These are phyloP conservation scores for Gobio gobio DNA, from an alignment of 2,113 vertebrate species.

Conservation along the genomic window DNA sequence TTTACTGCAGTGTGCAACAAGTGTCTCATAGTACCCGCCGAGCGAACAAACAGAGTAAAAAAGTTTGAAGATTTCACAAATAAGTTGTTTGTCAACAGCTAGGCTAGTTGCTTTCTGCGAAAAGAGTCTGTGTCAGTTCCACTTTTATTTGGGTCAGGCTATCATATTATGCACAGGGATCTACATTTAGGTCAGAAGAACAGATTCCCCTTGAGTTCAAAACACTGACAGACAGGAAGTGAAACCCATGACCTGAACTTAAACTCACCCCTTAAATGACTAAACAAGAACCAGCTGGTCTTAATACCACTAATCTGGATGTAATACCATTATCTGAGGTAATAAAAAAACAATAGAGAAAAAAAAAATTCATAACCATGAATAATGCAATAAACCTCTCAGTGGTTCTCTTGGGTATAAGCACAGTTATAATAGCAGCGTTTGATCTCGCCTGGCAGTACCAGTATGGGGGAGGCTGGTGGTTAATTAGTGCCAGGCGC, in stretches of 20 bases:
- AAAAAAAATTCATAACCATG: background rate
- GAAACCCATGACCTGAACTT: slow-evolving; percentile 31
- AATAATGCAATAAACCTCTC: slow-evolving; percentile 36
- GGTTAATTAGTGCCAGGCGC: slow-evolving; percentile 43
- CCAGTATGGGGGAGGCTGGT: slow-evolving; percentile 14
- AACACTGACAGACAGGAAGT: slow-evolving; percentile 26
- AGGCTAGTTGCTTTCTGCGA: background rate
- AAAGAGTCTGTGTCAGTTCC: background rate
- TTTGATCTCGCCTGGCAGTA: slow-evolving; percentile 42
- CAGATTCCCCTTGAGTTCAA: slow-evolving; percentile 12
- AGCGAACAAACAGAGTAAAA: too few species aligned
- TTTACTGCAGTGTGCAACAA: too few species aligned
- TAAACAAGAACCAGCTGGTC: slow-evolving; percentile 34
- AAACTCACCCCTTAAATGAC: slow-evolving; percentile 21
- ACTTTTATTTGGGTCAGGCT: background rate
- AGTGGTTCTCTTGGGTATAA: background rate
- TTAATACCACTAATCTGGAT: slow-evolving; percentile 26
- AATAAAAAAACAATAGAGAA: slow-evolving; percentile 31
- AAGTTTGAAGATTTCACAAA: background rate
- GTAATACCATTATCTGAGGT: slow-evolving; percentile 28
- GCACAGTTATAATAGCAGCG: slow-evolving; percentile 19
- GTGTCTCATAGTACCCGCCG: too few species aligned
- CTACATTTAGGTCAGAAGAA: background rate
- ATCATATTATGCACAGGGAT: background rate
- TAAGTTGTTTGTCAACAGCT: background rate